Evolutionary conservation across 2,888 invertebrate species (phyloP).

Genomic region (Bembecia ichneumoniformis): DNA sequence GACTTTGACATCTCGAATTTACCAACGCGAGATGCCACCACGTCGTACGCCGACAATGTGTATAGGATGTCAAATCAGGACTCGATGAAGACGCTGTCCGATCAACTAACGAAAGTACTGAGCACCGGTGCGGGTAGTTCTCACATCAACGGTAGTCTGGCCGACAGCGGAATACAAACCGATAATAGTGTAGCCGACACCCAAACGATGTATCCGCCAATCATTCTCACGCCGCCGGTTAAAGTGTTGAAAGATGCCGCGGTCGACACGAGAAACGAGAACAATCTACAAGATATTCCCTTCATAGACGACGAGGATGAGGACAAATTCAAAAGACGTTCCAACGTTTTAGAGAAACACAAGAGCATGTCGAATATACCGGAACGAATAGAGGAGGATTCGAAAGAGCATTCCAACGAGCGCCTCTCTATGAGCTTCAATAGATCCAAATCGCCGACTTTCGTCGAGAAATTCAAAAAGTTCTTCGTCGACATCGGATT

Average conservation of each 20-base stretch:
- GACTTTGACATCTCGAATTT: conserved; percentile 57
- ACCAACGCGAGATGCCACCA: conserved; percentile 34
- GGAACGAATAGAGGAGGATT: conserved; percentile 47
- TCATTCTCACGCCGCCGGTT: conserved; percentile 10
- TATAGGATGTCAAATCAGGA: conserved; percentile 46
- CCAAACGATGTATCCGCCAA: conserved; percentile 17
- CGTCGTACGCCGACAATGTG: conserved; percentile 48
- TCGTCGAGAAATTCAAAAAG: conserved; percentile 62
- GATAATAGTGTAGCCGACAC: conserved; percentile 57
- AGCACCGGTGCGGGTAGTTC: conserved; percentile 61
- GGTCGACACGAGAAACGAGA: conserved; percentile 60
- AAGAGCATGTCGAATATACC: conserved; percentile 64
- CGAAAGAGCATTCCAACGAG: conserved; percentile 42
- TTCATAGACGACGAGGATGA: conserved; percentile 62
- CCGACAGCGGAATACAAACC: conserved; percentile 64
- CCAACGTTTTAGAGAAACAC: conserved; percentile 48
- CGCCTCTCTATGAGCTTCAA: conserved; percentile 51
- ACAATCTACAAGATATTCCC: conserved; percentile 62
- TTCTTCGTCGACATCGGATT: conserved; percentile 60
- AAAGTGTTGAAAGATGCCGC: conserved; percentile 57
- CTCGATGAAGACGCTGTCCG: conserved; percentile 53
- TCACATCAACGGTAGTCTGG: conserved; percentile 60
- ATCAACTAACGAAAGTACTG: conserved; percentile 57
- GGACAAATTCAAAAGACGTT: conserved; percentile 29
- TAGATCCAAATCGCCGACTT: conserved; percentile 57